These are phyloP conservation scores for Clinocottus analis DNA, from an alignment of 2,113 vertebrate species.

Conservation along the genomic window DNA sequence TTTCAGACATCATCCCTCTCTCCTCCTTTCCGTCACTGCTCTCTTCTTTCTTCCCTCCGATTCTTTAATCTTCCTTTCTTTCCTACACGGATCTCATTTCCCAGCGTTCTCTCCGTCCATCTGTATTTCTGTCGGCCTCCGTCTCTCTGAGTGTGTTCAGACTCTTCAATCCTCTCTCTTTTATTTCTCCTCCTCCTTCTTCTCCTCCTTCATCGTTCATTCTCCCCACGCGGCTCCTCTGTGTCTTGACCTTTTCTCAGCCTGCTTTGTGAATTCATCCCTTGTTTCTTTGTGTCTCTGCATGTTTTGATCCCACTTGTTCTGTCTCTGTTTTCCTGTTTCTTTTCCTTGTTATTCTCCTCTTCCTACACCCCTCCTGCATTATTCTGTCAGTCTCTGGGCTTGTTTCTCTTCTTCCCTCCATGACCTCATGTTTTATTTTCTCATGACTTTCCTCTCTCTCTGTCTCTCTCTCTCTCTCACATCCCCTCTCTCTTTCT, in stretches of 20 bases:
- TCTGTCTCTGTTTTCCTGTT: neutral
- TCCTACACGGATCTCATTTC: constrained; percentile 2
- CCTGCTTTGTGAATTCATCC: neutral
- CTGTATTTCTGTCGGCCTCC: constrained; percentile 10
- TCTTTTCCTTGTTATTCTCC: neutral
- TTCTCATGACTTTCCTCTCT: neutral
- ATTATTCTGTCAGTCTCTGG: neutral
- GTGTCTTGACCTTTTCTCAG: neutral
- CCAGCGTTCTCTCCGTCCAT: neutral
- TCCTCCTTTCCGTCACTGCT: neutral
- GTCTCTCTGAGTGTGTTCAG: neutral
- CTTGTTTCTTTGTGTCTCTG: neutral
- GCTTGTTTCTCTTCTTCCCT: neutral
- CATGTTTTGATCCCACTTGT: constrained; percentile 11
- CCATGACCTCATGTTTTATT: neutral
- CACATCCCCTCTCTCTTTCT: constrained; percentile 3
- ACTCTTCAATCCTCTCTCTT: neutral
- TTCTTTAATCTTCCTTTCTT: neutral
- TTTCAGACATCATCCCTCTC: neutral
- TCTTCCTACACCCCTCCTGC: neutral
- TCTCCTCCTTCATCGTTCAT: neutral
- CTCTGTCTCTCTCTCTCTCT: neutral
- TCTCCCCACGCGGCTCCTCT: neutral
- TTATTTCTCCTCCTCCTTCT: neutral
- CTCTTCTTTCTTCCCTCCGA: neutral